Evolutionary conservation across 2,888 invertebrate genomes (phyloP), one percentile per base, ranked within the genome.

Genomic region (Leptothorax acervorum): DNA sequence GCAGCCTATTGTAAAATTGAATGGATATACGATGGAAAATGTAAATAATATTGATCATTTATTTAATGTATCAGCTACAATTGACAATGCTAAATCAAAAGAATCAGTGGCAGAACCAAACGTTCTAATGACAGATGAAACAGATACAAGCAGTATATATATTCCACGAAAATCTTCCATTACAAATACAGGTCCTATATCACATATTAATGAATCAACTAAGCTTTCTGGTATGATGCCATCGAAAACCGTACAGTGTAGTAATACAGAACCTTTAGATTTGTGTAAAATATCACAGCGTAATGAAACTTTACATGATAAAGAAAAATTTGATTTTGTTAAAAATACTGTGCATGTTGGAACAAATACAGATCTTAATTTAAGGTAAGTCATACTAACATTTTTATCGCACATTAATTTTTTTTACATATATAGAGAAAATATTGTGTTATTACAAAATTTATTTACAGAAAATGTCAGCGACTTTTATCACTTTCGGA

Each of bases 401-500:
- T 53, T 66, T 75, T n/a, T 65, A n/a, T n/a, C 3, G 15, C 5
- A 39, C 35, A 1, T 60, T 60, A 11, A 60, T 15, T 35, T 51
- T 65, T 48, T 39, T 42, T 8, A 23, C 5, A 3, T 23, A 23
- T 42, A 1, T 23, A 11, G 28, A 51, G 8, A 62, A 28, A 23
- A 63, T 78, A 68, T 6, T 42, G 12, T 74, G 78, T 78, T 65
- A 23, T 57, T 55, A 31, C 9, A 45, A 53, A 66, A 82, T 85
- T 84, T 55, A 48, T 68, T 89, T 89, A 23, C 57, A 93, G 93
- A 65, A 92, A 89, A 86, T 90, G 92, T 2, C 93, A 94, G 68
- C 93, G 93, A 51, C 90, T 95, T 53, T 88, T 95, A 55, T 96
- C 97, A 90, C 95, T 97, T 85, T 96, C 96, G 62, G 96, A 97